Percentiles rank a stretch among this genome's conserved stretches.
These are phyloP conservation scores for Hypocryptadius cinnamomeus DNA, from an alignment of 2,113 vertebrate species.

Conservation along the genomic window DNA sequence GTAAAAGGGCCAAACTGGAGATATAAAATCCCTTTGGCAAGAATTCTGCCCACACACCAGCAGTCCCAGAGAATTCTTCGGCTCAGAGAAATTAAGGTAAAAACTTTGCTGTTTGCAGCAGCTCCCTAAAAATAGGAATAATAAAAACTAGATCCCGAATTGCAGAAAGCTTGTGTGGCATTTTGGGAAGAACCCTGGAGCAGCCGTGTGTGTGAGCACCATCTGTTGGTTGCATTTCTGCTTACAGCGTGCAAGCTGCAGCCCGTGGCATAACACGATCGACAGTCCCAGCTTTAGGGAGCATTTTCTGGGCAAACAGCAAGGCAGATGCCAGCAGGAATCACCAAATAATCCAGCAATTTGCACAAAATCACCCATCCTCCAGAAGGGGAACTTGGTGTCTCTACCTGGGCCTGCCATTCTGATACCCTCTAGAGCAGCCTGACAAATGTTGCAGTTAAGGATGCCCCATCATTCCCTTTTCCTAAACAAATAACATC, in stretches of 20 bases:
- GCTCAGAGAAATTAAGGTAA: neutral
- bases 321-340: neutral
- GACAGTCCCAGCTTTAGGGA: neutral
- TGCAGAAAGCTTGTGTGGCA: neutral
- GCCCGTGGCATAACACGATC: rapidly evolving
- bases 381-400: neutral
- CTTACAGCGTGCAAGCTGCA: neutral
- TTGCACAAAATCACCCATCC: neutral
- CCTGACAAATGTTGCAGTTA: neutral
- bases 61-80: neutral
- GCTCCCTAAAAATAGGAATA: neutral
- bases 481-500: neutral
- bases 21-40: neutral
- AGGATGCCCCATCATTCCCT: neutral
- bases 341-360: neutral
- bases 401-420: rapidly evolving
- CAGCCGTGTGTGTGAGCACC: constrained; percentile 1
- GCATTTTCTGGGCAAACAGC: neutral
- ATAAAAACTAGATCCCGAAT: neutral
- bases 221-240: constrained; percentile 1
- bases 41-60: neutral
- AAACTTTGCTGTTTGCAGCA: neutral
- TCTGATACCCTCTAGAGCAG: neutral
- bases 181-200: neutral
- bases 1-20: neutral